Evolutionary conservation across 2,797 vertebrate genomes (phyloP).

Genomic region (Pseudotriccus pelzelni): DNA sequence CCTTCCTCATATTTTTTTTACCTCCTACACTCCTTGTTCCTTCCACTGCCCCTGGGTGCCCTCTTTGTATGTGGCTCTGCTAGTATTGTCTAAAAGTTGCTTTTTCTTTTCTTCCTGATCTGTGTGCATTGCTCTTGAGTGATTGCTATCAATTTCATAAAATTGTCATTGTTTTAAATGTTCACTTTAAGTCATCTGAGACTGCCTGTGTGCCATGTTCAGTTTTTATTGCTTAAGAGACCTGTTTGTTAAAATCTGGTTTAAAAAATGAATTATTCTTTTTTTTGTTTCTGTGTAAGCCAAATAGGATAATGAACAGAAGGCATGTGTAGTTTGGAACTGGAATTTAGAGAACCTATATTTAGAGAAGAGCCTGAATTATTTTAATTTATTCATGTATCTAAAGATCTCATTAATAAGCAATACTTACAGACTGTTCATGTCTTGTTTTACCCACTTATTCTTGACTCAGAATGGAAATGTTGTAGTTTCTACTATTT

Average conservation of each 20-base stretch:
- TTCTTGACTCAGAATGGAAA: not conserved
- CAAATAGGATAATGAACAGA: not conserved
- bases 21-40: not conserved
- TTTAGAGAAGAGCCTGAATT: not conserved
- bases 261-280: not conserved
- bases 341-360: not conserved
- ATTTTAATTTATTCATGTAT: not conserved
- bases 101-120: not conserved
- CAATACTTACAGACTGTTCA: not conserved
- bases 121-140: conserved; percentile 20
- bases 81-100: not conserved
- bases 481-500: not conserved
- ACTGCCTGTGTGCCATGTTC: not conserved
- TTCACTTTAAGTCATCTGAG: not conserved
- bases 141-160: not conserved
- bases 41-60: not conserved
- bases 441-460: not conserved
- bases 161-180: not conserved
- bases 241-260: not conserved
- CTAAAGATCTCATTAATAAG: not conserved
- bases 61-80: not conserved
- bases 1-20: not conserved
- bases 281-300: not conserved
- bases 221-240: conserved; percentile 1
- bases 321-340: conserved; percentile 21